Conservation (phyloP, 2,113 vertebrate genomes). For the Solea solea region DNA sequence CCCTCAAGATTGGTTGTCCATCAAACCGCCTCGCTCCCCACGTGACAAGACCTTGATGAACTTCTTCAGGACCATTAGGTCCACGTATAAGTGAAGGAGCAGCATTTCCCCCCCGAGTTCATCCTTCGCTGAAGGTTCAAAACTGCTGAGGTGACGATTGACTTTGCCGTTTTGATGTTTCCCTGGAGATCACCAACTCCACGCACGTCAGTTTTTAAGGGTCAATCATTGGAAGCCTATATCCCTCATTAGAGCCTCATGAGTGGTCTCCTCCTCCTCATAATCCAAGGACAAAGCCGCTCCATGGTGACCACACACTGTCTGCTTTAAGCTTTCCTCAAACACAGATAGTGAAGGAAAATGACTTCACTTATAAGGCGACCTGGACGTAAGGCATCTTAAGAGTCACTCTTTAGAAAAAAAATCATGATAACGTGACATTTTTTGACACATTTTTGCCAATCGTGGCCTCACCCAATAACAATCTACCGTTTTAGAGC, state of each 20-base stretch:
- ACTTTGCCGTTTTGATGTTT: conserved; percentile 32
- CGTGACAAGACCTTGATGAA: conserved; percentile 40
- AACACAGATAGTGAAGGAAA: background rate
- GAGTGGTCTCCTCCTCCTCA: background rate
- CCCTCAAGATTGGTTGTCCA: conserved; percentile 26
- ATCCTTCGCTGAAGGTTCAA: conserved; percentile 30
- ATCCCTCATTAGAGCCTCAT: conserved; percentile 14
- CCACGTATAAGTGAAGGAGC: background rate
- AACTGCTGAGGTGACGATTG: conserved; percentile 49
- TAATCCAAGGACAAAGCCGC: conserved; percentile 40
- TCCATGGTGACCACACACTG: background rate
- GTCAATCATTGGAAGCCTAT: conserved; percentile 35
- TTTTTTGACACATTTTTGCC: no score
- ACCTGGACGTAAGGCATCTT: background rate
- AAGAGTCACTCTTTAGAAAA: no score
- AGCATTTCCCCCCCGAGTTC: background rate
- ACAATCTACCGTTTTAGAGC: no score
- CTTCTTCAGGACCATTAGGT: conserved; percentile 22
- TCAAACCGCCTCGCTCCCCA: conserved; percentile 37
- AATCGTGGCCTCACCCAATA: no score
- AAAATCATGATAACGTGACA: no score
- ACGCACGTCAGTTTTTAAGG: conserved; percentile 46
- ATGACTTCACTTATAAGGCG: background rate
- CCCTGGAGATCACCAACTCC: conserved; percentile 49
- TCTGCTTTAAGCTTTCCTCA: background rate